Evolutionary conservation across 2,113 vertebrate species (phyloP), one percentile per base, ranked within the genome.

Genomic region (Paradoxurus hermaphroditus): DNA sequence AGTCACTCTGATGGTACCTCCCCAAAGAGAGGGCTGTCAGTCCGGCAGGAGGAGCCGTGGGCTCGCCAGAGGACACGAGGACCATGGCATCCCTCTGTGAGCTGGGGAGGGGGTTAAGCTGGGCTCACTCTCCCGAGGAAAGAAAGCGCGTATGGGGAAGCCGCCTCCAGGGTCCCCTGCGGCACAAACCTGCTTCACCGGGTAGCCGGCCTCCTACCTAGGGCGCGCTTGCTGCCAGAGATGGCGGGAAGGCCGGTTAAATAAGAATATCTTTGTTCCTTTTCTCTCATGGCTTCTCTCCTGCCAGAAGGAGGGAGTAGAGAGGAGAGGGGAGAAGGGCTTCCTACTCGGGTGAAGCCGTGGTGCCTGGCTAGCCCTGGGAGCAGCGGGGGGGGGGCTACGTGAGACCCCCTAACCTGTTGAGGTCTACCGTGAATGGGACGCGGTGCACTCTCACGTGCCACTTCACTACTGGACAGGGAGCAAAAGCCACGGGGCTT

Each of bases 351-450:
- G 8, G 36, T 21, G 36, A 8, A 18, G 31, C 2, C 7, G 68
- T n/a, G 53, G 36, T 12, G 34, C 16, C 63, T 8, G 31, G 46
- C 36, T 27, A 15, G 27, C 4, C 44, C 56, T 51, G 59, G 67
- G 62, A 73, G 65, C 16, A 23, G 56, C 10, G 14, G 67, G 16
- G 12, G 36, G 14, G 67, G 16, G 12, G 36, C 2, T 16, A 62
- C 11, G 15, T 9, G 73, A 62, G 67, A 18, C 1, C 0, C 5
- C 6, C 12, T 12, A 27, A 44, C 19, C 0, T 10, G 41, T 0
- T 29, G 34, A 51, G 14, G 11, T 53, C 46, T 36, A 81, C 36
- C 90, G 72, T 18, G 59, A 67, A 41, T n/a, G 7, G 8, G 23
- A 11, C 12, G 25, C 9, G 72, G n/a, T 31, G 21, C 46, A 7